Evolutionary conservation across 2,113 vertebrate genomes (phyloP).

Genomic region (Gorsachius goisagi): DNA sequence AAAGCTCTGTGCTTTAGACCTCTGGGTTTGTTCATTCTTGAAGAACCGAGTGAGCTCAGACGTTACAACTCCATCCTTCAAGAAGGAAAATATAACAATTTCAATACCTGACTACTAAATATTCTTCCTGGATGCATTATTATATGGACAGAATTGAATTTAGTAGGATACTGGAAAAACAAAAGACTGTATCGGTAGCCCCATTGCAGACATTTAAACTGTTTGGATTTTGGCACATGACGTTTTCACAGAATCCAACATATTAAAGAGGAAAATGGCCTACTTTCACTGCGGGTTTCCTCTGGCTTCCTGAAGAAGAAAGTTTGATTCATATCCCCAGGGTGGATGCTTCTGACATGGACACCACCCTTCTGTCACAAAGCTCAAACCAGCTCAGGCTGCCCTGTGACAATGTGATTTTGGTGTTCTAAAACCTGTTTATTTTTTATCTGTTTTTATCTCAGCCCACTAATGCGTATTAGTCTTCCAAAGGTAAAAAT

Average conservation of each 20-base stretch:
- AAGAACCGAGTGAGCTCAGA: not conserved
- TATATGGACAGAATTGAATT: not conserved
- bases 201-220: not conserved
- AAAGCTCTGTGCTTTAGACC: not conserved
- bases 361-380: not conserved
- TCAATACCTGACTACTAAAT: not conserved
- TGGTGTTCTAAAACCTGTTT: conserved; percentile 2
- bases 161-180: not conserved
- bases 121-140: not conserved
- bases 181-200: not conserved
- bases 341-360: not conserved
- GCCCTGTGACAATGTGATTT: not conserved
- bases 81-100: not conserved
- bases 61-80: not conserved
- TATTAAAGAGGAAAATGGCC: not conserved
- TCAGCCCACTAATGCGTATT: not conserved
- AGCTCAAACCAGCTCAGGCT: not conserved
- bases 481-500: not conserved
- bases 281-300: not conserved
- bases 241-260: not conserved
- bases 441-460: not conserved
- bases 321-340: not conserved
- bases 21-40: not conserved
- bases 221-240: not conserved
- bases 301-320: not conserved